These are phyloP conservation scores for Paedocypris sp. DNA, from an alignment of 2,113 vertebrate species.

Conservation along the genomic window DNA sequence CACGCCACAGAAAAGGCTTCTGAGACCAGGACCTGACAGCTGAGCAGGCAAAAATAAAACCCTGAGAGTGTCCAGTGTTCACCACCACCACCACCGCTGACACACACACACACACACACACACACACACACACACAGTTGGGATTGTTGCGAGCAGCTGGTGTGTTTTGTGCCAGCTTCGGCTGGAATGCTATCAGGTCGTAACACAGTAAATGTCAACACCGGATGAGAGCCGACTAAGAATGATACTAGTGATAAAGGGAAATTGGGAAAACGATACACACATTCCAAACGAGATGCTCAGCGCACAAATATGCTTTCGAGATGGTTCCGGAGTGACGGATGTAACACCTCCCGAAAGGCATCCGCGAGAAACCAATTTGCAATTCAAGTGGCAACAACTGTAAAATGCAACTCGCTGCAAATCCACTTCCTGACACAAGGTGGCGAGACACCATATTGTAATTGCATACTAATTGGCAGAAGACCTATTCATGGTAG, in stretches of 20 bases:
- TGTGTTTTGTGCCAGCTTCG: conserved; percentile 46
- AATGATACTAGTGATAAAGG: conserved; percentile 32
- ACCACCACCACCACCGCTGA: conserved; percentile 21
- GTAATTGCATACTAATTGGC: no score
- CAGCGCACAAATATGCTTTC: neutral
- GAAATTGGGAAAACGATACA: conserved; percentile 28
- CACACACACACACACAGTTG: conserved; percentile 12
- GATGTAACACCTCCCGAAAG: conserved; percentile 5
- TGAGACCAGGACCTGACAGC: conserved; percentile 42
- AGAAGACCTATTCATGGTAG: no score
- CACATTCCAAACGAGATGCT: conserved; percentile 21
- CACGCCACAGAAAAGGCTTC: conserved; percentile 39
- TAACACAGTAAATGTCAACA: conserved; percentile 48
- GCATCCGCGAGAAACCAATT: neutral
- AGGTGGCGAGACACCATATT: no score
- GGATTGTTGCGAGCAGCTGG: conserved; percentile 46
- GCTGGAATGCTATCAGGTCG: conserved; percentile 42
- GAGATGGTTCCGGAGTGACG: conserved; percentile 4
- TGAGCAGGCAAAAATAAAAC: conserved; percentile 38
- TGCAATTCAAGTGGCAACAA: no score
- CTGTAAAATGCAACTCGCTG: no score
- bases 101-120: conserved; percentile 9
- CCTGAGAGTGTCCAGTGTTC: conserved; percentile 37
- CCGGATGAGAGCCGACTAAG: conserved; percentile 37
- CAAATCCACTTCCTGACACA: no score